Conservation (phyloP, 2,888 invertebrate species). For the Drosophila greeni region DNA sequence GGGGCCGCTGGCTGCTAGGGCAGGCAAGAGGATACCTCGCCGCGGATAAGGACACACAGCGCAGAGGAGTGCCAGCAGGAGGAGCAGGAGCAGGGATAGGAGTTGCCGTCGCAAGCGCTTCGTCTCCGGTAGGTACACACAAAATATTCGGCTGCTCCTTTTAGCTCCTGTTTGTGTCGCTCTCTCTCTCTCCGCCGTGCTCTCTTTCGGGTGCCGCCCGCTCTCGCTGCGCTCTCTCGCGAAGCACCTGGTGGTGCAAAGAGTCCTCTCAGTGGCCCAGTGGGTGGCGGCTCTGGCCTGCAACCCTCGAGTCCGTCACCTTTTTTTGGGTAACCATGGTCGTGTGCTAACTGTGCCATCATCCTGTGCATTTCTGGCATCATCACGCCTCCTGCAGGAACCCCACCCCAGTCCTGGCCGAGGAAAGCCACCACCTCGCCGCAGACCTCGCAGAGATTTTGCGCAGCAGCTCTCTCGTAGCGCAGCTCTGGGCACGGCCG, state of each 20-base stretch:
- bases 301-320: constrained; percentile 42
- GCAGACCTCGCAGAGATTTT: constrained; percentile 24
- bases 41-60: constrained; percentile 16
- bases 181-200: constrained; percentile 44
- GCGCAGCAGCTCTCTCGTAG: constrained; percentile 27
- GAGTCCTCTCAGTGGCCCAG: constrained; percentile 19
- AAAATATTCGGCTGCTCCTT: constrained; percentile 75
- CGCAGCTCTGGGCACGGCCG: constrained; percentile 26
- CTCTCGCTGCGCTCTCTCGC: constrained; percentile 29
- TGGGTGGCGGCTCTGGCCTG: constrained; percentile 21
- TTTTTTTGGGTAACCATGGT: constrained; percentile 61
- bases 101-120: constrained; percentile 69
- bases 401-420: constrained; percentile 15
- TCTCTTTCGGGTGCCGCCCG: constrained; percentile 20
- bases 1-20: constrained; percentile 71
- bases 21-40: constrained; percentile 3
- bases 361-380: constrained; percentile 4
- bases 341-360: constrained; percentile 61
- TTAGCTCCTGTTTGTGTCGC: constrained; percentile 65
- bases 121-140: constrained; percentile 79
- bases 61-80: constrained; percentile 30
- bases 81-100: constrained; percentile 41
- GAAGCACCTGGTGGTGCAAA: constrained; percentile 35
- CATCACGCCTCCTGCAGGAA: constrained; percentile 2
- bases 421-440: constrained; percentile 23